Conservation (phyloP, 2,888 invertebrate genomes). For the Bedellia somnulentella region DNA sequence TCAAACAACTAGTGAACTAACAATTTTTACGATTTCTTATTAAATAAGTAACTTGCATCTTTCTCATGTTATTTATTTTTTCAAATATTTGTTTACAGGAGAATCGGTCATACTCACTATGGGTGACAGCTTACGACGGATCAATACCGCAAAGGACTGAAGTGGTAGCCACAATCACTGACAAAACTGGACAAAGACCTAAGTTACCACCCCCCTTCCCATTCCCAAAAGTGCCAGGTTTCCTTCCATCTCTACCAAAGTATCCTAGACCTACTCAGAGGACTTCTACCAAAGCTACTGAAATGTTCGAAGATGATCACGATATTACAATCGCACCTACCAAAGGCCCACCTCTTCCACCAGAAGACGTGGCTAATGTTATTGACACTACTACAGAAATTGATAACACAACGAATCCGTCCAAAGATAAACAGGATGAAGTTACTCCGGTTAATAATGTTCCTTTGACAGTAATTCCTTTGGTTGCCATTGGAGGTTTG, state of each 20-base stretch:
- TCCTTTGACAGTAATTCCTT: conserved; percentile 69
- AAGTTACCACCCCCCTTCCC: conserved; percentile 30
- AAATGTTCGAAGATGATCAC: conserved; percentile 18
- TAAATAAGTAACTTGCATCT: too few species aligned
- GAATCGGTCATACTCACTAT: conserved; percentile 39
- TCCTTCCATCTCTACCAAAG: conserved; percentile 15
- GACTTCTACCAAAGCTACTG: conserved; percentile 14
- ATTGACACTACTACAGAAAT: conserved; percentile 14
- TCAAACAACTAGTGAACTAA: too few species aligned
- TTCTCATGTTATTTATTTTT: too few species aligned
- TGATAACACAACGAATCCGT: conserved; percentile 6
- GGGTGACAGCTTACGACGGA: conserved; percentile 42
- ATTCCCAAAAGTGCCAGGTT: conserved; percentile 18
- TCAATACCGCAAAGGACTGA: conserved; percentile 41
- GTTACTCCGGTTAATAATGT: conserved; percentile 62
- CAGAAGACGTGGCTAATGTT: conserved; percentile 23
- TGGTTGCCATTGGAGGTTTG: conserved; percentile 70
- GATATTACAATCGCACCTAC: conserved; percentile 17
- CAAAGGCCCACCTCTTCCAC: conserved; percentile 21
- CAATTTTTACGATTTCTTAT: too few species aligned
- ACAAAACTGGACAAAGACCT: conserved; percentile 24
- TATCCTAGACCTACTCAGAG: not conserved
- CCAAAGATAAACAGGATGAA: conserved; percentile 38
- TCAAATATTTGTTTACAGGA: too few species aligned
- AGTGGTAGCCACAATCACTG: conserved; percentile 37